Evolutionary conservation across 1,140 invertebrate species (phyloP).

Genomic region (Papilio machaon): DNA sequence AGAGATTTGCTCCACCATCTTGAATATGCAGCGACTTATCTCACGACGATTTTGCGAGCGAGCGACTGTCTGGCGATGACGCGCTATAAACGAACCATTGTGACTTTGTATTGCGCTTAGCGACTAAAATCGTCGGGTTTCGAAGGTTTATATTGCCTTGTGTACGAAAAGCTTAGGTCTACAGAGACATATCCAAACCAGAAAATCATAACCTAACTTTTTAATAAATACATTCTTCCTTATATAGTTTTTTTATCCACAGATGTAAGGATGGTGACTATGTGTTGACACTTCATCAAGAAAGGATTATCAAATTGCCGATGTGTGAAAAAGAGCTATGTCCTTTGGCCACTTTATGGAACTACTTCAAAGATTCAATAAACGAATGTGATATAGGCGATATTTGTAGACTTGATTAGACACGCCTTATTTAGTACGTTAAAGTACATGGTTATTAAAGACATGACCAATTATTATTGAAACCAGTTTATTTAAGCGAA

Average conservation of each 20-base stretch:
- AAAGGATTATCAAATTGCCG: slow-evolving; percentile 85
- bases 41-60: no score
- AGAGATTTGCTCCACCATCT: no score
- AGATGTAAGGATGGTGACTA: slow-evolving; percentile 84
- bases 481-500: slow-evolving; percentile 23
- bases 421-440: slow-evolving; percentile 18
- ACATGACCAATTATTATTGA: not conserved
- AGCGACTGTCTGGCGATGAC: no score
- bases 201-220: no score
- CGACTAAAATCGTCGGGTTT: no score
- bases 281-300: slow-evolving; percentile 88
- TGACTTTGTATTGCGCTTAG: no score
- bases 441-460: not conserved
- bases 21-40: no score
- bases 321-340: slow-evolving; percentile 86
- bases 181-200: no score
- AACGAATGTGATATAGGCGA: slow-evolving; percentile 85
- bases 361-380: slow-evolving; percentile 82
- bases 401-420: slow-evolving; percentile 81
- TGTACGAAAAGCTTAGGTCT: no score
- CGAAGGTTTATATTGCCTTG: no score
- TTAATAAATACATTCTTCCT: slow-evolving; percentile 16
- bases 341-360: slow-evolving; percentile 83
- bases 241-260: slow-evolving; percentile 57
- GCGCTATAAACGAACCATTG: no score